Percentiles rank a stretch among this genome's conserved stretches.
Evolutionary conservation across 2,113 vertebrate species (phyloP).

Genomic region (Platycercus adscitus): DNA sequence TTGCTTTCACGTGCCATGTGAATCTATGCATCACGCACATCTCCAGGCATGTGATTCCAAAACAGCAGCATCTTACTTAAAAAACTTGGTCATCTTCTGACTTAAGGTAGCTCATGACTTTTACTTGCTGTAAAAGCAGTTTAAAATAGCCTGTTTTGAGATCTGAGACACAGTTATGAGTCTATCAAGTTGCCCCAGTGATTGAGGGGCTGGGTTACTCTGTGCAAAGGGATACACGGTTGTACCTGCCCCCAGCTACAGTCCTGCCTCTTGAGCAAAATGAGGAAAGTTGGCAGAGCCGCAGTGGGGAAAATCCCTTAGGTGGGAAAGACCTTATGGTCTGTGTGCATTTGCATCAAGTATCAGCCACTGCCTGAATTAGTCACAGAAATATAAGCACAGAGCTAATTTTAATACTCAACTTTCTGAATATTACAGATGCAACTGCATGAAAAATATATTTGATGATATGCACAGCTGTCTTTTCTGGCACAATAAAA

Average conservation of each 20-base stretch:
- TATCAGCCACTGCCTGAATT: background rate
- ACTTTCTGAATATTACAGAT: background rate
- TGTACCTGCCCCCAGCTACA: background rate
- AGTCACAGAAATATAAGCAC: slow-evolving; percentile 1
- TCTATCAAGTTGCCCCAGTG: background rate
- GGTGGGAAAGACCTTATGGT: background rate
- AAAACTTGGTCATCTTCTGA: background rate
- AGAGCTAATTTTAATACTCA: background rate
- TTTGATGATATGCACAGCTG: background rate
- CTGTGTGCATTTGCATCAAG: background rate
- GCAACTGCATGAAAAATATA: background rate
- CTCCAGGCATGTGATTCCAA: background rate
- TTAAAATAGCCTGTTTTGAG: background rate
- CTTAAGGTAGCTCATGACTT: background rate
- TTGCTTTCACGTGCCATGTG: fast-evolving
- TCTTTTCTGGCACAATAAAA: background rate
- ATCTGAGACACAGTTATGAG: background rate
- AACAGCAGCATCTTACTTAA: background rate
- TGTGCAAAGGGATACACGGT: fast-evolving
- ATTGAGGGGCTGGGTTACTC: background rate
- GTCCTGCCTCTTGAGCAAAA: background rate
- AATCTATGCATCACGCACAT: fast-evolving
- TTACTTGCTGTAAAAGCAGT: background rate
- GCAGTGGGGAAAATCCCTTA: background rate
- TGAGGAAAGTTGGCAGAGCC: background rate